Evolutionary conservation across 2,113 vertebrate species (phyloP).

Genomic region (Calypte anna): DNA sequence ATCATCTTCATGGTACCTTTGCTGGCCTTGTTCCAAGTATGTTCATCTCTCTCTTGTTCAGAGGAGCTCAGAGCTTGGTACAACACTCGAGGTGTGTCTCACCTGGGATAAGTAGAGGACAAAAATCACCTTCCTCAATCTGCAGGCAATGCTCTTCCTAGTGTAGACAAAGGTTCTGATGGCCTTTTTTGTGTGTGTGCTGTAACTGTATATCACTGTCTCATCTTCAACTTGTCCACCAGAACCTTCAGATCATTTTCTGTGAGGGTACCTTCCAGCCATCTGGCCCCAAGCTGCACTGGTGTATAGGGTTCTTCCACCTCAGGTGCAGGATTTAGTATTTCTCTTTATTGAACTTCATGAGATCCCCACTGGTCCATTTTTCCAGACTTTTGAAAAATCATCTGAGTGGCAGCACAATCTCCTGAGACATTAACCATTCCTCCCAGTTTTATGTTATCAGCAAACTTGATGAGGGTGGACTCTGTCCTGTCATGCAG

Average conservation of each 20-base stretch:
- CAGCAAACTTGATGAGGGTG: not conserved
- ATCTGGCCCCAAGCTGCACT: not conserved
- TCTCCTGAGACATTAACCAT: not conserved
- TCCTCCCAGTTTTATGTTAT: not conserved
- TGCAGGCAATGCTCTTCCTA: not conserved
- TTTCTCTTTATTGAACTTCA: not conserved
- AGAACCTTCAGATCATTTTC: not conserved
- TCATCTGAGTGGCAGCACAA: not conserved
- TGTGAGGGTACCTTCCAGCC: not conserved
- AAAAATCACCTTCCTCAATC: not conserved
- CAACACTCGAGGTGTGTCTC: not conserved
- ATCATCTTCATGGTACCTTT: not conserved
- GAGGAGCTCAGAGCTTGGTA: not conserved
- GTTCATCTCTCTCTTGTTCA: not conserved
- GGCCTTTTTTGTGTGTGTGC: not conserved
- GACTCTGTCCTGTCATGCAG: not conserved
- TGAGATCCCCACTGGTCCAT: not conserved
- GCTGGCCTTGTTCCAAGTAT: not conserved
- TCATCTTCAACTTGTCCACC: not conserved
- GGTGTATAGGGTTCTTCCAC: not conserved
- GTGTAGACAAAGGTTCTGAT: not conserved
- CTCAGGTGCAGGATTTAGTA: not conserved
- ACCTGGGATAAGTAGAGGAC: not conserved
- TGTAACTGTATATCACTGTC: not conserved
- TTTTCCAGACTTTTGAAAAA: not conserved